Base-by-base conservation (phyloP, 1,140 invertebrate species). In the Asbolus verrucosus region DNA sequence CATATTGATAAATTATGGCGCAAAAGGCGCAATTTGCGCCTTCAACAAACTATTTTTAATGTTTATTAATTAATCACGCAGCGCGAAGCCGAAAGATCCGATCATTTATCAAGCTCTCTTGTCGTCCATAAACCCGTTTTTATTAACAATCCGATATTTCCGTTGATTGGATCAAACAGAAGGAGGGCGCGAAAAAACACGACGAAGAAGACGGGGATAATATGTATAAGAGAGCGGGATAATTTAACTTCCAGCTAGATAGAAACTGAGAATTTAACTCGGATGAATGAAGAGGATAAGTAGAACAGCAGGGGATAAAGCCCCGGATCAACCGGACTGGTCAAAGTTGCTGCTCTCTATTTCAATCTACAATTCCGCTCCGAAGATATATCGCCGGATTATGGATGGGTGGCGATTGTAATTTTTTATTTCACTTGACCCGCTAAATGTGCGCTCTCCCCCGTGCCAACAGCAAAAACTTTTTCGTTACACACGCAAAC, bases 271-370 rank as follows among this genome's bases (percentile, higher is more conserved):
- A 70, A 71, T 73, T 73, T 70, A 70, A 70, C 65, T 61, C 60
- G 72, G 65, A 73, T 71, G 69, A 73, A 73, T 73, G 65, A 67
- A 73, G 39, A 69, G 68, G 68, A 71, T 73, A 73, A 73, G 72
- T 70, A 70, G 69, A 70, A 73, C 68, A 73, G 65, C 65, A 61
- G 60, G 65, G 65, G 65, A 71, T 67, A 46, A 71, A 61, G 36
- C 27, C 46, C 15, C 61, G 63, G 67, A 66, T 63, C 62, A 73
- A 69, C 24, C 38, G 61, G 50, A 60, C 38, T 61, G 72, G 72
- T 73, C 72, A 73, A 70, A 73, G 69, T 71, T 71, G 72, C 39
- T 70, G 50, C 65, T 67, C 59, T 71, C 72, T 73, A 70, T 73
- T 73, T 73, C 72, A 73, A 73, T 70, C 65, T 69, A 70, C 65